These are phyloP conservation scores for Ianthella basta DNA, from an alignment of 37 sponge, comb jelly and placozoan genomes.

Conservation along the genomic window DNA sequence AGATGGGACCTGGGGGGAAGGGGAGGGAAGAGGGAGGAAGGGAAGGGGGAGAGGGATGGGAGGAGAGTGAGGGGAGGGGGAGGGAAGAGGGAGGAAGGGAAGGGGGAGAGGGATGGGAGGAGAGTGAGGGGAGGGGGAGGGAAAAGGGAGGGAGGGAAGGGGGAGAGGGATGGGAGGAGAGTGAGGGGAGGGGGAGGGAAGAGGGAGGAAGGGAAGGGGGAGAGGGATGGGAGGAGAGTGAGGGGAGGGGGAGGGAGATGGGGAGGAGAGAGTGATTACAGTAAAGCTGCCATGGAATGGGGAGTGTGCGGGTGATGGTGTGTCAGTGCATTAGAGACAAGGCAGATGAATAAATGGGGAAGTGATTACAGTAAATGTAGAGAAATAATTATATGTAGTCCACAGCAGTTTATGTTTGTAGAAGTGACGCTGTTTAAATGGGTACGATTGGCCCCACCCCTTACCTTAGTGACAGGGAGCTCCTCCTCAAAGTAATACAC, in stretches of 20 bases:
- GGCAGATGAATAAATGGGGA: too few relatives aligned
- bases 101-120: neutral
- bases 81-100: neutral
- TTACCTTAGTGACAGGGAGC: slow-evolving; percentile 58
- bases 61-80: neutral
- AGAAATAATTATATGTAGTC: too few relatives aligned
- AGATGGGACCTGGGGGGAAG: neutral
- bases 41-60: neutral
- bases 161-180: neutral
- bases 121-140: neutral
- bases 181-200: slow-evolving; percentile 3
- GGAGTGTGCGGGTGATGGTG: slow-evolving; percentile 6
- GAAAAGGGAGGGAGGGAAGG: neutral
- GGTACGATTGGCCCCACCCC: neutral
- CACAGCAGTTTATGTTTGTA: too few relatives aligned
- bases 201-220: too few relatives aligned
- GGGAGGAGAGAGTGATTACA: neutral
- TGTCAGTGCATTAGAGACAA: too few relatives aligned
- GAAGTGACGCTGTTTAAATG: neutral
- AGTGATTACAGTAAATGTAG: too few relatives aligned
- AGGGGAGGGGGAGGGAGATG: neutral
- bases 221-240: neutral
- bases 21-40: neutral
- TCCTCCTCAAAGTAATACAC: slow-evolving; percentile 68
- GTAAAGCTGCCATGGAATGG: neutral